Evolutionary conservation across 2,797 vertebrate species (phyloP).

Genomic region (Pangasius sanitwongsei): DNA sequence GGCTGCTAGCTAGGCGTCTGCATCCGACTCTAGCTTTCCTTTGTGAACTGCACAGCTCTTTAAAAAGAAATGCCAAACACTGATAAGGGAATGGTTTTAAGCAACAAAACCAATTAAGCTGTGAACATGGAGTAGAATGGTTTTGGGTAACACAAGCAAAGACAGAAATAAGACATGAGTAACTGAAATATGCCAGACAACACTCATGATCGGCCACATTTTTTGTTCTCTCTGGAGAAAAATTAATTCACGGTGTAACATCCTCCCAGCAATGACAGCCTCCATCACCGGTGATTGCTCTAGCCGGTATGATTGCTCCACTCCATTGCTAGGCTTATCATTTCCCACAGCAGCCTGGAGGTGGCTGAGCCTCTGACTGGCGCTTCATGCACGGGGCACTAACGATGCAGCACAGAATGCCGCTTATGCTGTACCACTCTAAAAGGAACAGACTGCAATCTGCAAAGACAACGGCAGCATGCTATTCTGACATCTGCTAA

Average conservation of each 20-base stretch:
- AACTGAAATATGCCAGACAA: conserved; percentile 29
- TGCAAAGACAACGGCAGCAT: conserved; percentile 34
- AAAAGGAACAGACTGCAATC: conserved; percentile 32
- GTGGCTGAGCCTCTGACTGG: conserved; percentile 32
- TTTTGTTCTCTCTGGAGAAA: conserved; percentile 14
- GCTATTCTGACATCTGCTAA: conserved; percentile 44
- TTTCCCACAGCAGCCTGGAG: conserved; percentile 50
- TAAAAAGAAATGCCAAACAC: conserved; percentile 31
- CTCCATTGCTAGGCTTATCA: conserved; percentile 44
- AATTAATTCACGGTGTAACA: conserved; percentile 36
- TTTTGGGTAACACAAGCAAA: conserved; percentile 25
- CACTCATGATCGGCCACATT: neutral
- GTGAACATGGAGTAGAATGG: conserved; percentile 40
- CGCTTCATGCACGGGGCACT: conserved; percentile 21
- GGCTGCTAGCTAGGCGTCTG: conserved; percentile 4
- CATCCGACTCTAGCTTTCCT: conserved; percentile 5
- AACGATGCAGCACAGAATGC: conserved; percentile 37
- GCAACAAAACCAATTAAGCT: conserved; percentile 43
- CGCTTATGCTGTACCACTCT: conserved; percentile 13
- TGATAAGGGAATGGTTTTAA: conserved; percentile 15
- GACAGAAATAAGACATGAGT: conserved; percentile 32
- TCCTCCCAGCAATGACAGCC: conserved; percentile 22
- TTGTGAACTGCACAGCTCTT: neutral
- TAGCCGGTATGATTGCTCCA: conserved; percentile 5
- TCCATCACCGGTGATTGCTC: conserved; percentile 22